phyloP scores from a whole-genome alignment of 2,888 invertebrate genomes.

The Panzeria rudis region DNA sequence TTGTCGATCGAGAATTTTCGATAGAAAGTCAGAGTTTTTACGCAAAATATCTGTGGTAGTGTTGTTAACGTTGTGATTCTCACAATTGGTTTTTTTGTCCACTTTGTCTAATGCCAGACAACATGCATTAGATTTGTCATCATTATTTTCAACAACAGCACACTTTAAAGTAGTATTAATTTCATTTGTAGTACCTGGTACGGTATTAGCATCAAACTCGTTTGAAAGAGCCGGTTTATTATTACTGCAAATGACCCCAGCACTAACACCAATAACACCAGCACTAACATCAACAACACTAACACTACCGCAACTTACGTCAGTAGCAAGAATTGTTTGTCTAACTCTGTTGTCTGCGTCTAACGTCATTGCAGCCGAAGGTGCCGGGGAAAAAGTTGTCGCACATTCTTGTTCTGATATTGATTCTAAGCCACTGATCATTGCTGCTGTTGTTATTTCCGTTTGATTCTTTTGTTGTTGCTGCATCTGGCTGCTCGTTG shows the following conservation, averaged over 20 bases:
- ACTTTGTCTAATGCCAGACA: constrained; percentile 33
- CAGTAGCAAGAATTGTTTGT: constrained; percentile 57
- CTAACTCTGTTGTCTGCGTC: constrained; percentile 41
- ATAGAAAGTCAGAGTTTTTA: constrained; percentile 83
- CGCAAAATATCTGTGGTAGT: constrained; percentile 79
- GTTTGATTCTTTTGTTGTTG: constrained; percentile 47
- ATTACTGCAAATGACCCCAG: constrained; percentile 32
- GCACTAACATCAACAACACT: neutral
- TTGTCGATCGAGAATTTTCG: constrained; percentile 82
- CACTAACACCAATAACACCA: neutral
- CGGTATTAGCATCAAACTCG: constrained; percentile 76
- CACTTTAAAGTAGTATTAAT: constrained; percentile 77
- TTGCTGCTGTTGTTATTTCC: constrained; percentile 34
- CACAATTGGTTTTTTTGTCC: neutral
- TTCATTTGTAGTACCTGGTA: constrained; percentile 76
- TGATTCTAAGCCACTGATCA: constrained; percentile 77
- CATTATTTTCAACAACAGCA: constrained; percentile 1
- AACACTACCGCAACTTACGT: constrained; percentile 6
- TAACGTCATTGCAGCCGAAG: constrained; percentile 18
- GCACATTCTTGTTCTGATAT: constrained; percentile 80
- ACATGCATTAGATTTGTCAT: constrained; percentile 28
- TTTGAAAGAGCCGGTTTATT: constrained; percentile 79
- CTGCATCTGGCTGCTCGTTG: constrained; percentile 9
- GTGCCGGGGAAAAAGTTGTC: constrained; percentile 60
- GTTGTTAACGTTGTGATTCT: constrained; percentile 28